A percentile compares a stretch with the other conserved stretches of the same genome.
phyloP scores from a whole-genome alignment of 2,888 invertebrate genomes.

The Perizoma affinitatum region DNA sequence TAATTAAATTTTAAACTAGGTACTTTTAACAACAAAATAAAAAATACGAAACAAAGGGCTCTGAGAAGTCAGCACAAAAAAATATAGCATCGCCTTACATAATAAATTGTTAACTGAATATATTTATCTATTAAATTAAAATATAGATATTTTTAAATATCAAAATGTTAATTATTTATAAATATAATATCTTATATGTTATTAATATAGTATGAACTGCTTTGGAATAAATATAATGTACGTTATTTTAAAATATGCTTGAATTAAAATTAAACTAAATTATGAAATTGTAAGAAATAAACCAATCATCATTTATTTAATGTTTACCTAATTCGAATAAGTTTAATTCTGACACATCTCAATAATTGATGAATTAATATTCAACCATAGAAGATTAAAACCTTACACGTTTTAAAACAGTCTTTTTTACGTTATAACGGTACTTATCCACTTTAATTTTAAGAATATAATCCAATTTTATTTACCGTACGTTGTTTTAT shows the following conservation, averaged over 20 bases:
- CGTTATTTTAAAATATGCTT: background rate
- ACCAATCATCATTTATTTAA: background rate
- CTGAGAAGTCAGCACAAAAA: conserved; percentile 8
- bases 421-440: conserved; percentile 58
- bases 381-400: conserved; percentile 48
- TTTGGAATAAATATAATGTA: conserved; percentile 9
- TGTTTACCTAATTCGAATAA: background rate
- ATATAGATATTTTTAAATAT: conserved; percentile 10
- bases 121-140: conserved; percentile 11
- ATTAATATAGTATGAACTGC: conserved; percentile 9
- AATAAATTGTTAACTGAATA: background rate
- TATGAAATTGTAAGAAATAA: background rate
- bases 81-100: background rate
- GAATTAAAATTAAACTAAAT: background rate
- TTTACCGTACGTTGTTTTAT: conserved; percentile 55
- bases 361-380: conserved; percentile 24
- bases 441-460: conserved; percentile 60
- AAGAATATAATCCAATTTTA: conserved; percentile 71
- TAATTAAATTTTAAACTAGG: too few relatives aligned
- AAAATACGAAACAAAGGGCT: background rate
- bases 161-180: conserved; percentile 27
- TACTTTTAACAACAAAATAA: too few relatives aligned
- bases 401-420: conserved; percentile 56
- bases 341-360: conserved; percentile 28
- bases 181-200: conserved; percentile 15